These are phyloP conservation scores for Chaunax sp. DNA, from an alignment of 2,797 vertebrate genomes.

Conservation along the genomic window DNA sequence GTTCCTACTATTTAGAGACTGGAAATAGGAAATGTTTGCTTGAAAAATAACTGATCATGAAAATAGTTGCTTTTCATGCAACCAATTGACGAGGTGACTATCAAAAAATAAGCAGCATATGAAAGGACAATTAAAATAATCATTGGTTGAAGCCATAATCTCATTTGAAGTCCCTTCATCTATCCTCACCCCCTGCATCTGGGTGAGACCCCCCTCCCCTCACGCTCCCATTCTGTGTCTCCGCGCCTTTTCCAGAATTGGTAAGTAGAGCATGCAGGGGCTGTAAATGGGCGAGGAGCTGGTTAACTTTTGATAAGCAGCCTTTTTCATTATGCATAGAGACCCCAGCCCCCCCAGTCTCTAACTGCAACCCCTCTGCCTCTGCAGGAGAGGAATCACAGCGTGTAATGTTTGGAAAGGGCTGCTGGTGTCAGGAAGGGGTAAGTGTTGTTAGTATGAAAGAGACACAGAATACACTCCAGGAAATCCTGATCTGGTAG, in stretches of 20 bases:
- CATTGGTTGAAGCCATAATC: background rate
- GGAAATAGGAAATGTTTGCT: background rate
- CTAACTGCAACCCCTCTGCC: slow-evolving; percentile 17
- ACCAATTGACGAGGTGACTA: no score
- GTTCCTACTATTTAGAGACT: background rate
- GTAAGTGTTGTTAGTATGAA: background rate
- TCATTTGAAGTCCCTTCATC: slow-evolving; percentile 20
- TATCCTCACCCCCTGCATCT: background rate
- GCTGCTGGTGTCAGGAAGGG: slow-evolving; percentile 17
- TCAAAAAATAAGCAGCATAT: no score
- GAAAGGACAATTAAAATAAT: background rate
- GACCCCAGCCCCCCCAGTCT: slow-evolving; percentile 35
- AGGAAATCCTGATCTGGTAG: background rate
- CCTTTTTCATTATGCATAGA: slow-evolving; percentile 72
- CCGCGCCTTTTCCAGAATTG: slow-evolving; percentile 41
- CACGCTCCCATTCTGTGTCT: slow-evolving; percentile 2
- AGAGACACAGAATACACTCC: background rate
- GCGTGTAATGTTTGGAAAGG: slow-evolving; percentile 19
- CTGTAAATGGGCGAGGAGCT: slow-evolving; percentile 56
- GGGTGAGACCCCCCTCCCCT: slow-evolving; percentile 23
- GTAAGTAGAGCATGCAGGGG: slow-evolving; percentile 62
- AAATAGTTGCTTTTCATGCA: no score
- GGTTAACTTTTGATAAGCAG: slow-evolving; percentile 79
- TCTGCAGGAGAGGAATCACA: slow-evolving; percentile 34
- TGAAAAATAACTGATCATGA: background rate